These are phyloP conservation scores for Philereme vetulata DNA, from an alignment of 2,888 invertebrate species.

Conservation along the genomic window DNA sequence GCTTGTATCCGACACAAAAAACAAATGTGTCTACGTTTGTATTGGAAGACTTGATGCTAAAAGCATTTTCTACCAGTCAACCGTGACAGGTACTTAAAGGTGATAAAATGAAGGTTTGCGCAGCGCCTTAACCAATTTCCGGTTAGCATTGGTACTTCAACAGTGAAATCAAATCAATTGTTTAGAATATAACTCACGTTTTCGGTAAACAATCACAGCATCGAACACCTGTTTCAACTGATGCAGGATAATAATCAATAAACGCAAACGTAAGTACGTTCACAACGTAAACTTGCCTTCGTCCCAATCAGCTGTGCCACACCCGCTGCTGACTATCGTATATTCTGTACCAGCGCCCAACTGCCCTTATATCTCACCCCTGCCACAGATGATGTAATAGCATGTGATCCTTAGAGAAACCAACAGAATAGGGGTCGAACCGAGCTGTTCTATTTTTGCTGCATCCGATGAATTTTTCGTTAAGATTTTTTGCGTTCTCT, in stretches of 20 bases:
- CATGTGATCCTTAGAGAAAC: neutral
- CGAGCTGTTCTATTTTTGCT: constrained; percentile 18
- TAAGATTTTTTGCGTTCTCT: constrained; percentile 7
- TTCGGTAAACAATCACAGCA: constrained; percentile 40
- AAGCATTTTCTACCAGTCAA: too few species aligned
- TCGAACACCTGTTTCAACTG: constrained; percentile 58
- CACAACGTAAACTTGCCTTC: constrained; percentile 31
- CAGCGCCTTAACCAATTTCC: too few species aligned
- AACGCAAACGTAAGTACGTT: constrained; percentile 28
- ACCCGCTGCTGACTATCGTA: constrained; percentile 48
- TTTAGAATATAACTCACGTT: neutral
- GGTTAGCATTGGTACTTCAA: neutral
- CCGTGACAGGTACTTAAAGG: too few species aligned
- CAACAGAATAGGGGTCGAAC: constrained; percentile 17
- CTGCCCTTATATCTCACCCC: constrained; percentile 26
- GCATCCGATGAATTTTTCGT: constrained; percentile 20
- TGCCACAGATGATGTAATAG: constrained; percentile 12
- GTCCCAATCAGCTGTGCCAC: constrained; percentile 72
- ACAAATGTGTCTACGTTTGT: too few species aligned
- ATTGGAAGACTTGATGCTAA: too few species aligned
- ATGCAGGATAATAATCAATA: constrained; percentile 69
- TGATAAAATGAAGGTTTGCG: too few species aligned
- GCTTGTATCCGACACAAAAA: too few species aligned
- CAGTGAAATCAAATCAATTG: constrained; percentile 1
- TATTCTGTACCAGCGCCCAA: constrained; percentile 19